These are phyloP conservation scores for Ophonus ardosiacus DNA, from an alignment of 2,888 invertebrate genomes.

Conservation along the genomic window DNA sequence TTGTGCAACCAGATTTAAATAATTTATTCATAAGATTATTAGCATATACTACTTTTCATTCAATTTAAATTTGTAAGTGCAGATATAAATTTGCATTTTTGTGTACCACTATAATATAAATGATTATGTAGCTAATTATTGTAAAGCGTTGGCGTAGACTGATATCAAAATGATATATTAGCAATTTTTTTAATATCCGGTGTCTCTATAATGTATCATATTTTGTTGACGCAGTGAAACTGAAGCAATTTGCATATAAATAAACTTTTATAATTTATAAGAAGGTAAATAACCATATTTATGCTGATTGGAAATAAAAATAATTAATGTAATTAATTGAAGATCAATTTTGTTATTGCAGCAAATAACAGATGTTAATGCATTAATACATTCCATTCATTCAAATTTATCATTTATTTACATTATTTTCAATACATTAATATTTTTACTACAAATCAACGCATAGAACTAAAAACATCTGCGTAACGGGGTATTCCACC, in stretches of 20 bases:
- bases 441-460: too few species aligned
- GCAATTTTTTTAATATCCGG: background rate
- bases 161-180: background rate
- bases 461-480: too few species aligned
- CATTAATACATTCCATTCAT: too few species aligned
- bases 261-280: background rate
- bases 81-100: background rate
- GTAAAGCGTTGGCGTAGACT: background rate
- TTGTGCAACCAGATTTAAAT: constrained; percentile 20
- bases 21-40: constrained; percentile 13
- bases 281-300: background rate
- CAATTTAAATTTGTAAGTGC: background rate
- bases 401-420: too few species aligned
- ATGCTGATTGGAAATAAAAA: background rate
- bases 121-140: too few species aligned
- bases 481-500: too few species aligned
- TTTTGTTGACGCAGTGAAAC: background rate
- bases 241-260: background rate
- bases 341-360: too few species aligned
- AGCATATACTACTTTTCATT: constrained; percentile 10
- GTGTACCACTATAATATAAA: too few species aligned
- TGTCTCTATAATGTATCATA: background rate
- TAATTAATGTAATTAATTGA: too few species aligned
- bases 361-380: too few species aligned
- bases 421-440: too few species aligned